Evolutionary conservation across 1,140 invertebrate species (phyloP), one percentile per base, ranked within the genome.

Genomic region (Tetragnatha versicolor): DNA sequence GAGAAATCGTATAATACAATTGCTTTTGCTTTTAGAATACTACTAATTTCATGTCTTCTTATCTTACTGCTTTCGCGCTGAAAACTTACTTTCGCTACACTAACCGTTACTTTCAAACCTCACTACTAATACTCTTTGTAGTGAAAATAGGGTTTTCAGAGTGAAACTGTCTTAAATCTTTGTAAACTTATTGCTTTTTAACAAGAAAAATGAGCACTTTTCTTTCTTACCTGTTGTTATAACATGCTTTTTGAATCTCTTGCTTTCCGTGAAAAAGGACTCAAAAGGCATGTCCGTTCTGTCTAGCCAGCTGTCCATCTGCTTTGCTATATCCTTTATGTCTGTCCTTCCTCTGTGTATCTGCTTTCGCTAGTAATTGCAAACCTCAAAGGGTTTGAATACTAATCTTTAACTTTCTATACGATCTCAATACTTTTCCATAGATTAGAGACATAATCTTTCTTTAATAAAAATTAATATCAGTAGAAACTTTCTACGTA

Each of bases 181-280:
- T 53, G 29, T n/a, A 14, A 14, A 7, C 22, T 58, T 39, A 33
- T 45, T 58, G 22, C 33, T 42, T 60, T 29, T 33, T n/a, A 33
- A 58, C 0, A 58, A 51, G 25, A 58, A 73, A 73, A 73, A 73
- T 73, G 70, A 73, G 70, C 70, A 73, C 70, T 60, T 61, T 73
- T 73, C 55, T 61, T 72, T 4, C 29, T 75, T 61, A 49, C 29
- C 22, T 61, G 27, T 49, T 63, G 33, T 49, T 20, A 27, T 17
- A 6, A 37, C 31, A 75, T 47, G 58, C 72, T 63, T 75, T 35
- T 63, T 63, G 27, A 60, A n/a, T 12, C 29, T 45, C 17, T 51
- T 61, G 22, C 3, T 45, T 45, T 22, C 49, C 4, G 9, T 60
- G 14, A 75, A 17, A 31, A 27, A 12, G 9, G 7, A 49, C 17